These are phyloP conservation scores for Augochlorella aurata DNA, from an alignment of 2,888 invertebrate species.

Conservation along the genomic window DNA sequence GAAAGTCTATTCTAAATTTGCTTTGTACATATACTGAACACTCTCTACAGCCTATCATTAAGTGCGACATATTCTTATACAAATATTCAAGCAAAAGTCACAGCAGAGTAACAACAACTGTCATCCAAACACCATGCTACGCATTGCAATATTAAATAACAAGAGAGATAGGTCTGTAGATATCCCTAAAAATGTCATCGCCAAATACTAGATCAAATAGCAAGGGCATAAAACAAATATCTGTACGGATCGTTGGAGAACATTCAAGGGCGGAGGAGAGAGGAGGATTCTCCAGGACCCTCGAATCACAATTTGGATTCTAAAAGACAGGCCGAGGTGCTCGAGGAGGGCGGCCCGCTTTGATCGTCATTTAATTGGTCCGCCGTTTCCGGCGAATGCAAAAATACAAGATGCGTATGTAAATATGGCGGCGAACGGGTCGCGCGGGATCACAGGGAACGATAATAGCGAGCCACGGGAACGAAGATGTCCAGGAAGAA, in stretches of 20 bases:
- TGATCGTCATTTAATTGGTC: constrained; percentile 22
- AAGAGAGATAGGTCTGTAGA: no score
- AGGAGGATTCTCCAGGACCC: not conserved
- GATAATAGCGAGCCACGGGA: constrained; percentile 28
- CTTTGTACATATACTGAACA: no score
- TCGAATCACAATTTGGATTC: not conserved
- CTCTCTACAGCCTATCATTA: no score
- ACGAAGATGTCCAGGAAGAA: constrained; percentile 40
- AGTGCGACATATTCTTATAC: no score
- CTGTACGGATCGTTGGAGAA: not conserved
- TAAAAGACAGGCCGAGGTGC: constrained; percentile 10
- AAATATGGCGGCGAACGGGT: constrained; percentile 24
- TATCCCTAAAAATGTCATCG: no score
- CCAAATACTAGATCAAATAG: not conserved
- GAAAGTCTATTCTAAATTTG: no score
- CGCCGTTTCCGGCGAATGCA: not conserved
- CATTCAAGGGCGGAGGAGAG: not conserved
- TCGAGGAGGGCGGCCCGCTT: constrained; percentile 5
- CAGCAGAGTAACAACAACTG: no score
- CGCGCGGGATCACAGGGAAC: constrained; percentile 24
- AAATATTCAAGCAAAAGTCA: no score
- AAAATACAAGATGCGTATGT: constrained; percentile 24
- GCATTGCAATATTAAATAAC: no score
- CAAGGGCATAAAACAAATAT: not conserved
- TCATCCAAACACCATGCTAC: no score